Evolutionary conservation across 2,888 invertebrate species (phyloP).

Genomic region (Acholoe squamosa): DNA sequence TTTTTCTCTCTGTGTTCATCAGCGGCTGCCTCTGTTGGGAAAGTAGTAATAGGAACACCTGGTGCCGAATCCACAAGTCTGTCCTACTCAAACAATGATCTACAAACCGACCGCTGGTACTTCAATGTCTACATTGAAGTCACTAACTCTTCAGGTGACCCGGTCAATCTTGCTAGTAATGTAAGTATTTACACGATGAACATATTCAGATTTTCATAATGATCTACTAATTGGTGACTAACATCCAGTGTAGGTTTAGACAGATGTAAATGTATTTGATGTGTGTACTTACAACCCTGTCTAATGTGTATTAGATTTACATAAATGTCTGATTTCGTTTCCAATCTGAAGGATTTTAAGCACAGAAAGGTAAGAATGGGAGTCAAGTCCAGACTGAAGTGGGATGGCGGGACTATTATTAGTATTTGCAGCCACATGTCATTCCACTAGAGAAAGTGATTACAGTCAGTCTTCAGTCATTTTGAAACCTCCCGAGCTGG

Average conservation of each 20-base stretch:
- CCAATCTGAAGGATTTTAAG: neutral
- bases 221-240: neutral
- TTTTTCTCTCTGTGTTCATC: neutral
- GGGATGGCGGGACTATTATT: too few species aligned
- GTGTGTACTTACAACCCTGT: too few species aligned
- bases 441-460: too few species aligned
- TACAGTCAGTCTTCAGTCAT: too few species aligned
- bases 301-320: neutral
- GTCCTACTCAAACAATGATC: neutral
- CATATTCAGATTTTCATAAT: neutral
- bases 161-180: neutral
- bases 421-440: too few species aligned
- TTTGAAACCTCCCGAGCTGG: too few species aligned
- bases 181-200: neutral
- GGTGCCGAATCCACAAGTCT: neutral
- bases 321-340: neutral
- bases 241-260: too few species aligned
- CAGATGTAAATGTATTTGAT: too few species aligned
- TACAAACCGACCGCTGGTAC: constrained; percentile 10
- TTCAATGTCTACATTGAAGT: constrained; percentile 8
- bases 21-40: neutral
- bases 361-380: neutral
- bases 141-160: neutral
- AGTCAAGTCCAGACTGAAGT: too few species aligned
- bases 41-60: constrained; percentile 14